Conservation (phyloP, 2,888 invertebrate genomes). For the Alsophila aescularia region DNA sequence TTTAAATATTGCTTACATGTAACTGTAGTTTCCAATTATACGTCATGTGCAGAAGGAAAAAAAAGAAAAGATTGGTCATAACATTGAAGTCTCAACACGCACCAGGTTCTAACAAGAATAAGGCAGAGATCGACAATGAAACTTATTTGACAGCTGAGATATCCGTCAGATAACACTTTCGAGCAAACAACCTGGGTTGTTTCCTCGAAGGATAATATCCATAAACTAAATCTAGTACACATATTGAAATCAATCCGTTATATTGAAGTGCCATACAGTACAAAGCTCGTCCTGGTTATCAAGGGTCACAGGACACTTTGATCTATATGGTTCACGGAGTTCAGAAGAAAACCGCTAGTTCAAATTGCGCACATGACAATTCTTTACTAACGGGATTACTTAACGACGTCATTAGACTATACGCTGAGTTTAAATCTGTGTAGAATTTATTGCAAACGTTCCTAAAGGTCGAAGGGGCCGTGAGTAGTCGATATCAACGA, state of each 20-base stretch:
- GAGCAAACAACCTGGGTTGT: too few relatives aligned
- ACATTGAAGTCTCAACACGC: conserved; percentile 2
- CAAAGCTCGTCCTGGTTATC: too few relatives aligned
- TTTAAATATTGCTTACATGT: conserved; percentile 26
- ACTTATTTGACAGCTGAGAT: background rate
- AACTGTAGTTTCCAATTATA: conserved; percentile 19
- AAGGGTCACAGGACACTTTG: too few relatives aligned
- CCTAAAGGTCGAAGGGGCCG: background rate
- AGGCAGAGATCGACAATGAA: background rate
- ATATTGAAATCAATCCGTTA: too few relatives aligned
- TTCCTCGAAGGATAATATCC: too few relatives aligned
- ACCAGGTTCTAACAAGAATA: background rate
- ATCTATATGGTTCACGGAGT: too few relatives aligned
- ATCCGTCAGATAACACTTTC: too few relatives aligned
- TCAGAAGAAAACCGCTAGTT: too few relatives aligned
- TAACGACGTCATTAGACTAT: background rate
- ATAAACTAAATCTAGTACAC: too few relatives aligned
- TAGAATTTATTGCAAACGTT: background rate
- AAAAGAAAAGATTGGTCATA: conserved; percentile 14
- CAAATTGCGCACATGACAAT: background rate
- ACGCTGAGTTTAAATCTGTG: background rate
- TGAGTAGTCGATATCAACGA: too few relatives aligned
- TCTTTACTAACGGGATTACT: background rate
- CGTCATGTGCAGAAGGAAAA: conserved; percentile 18
- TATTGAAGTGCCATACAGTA: too few relatives aligned